Evolutionary conservation across 2,888 invertebrate genomes (phyloP).

Genomic region (Heteropelma amictum): DNA sequence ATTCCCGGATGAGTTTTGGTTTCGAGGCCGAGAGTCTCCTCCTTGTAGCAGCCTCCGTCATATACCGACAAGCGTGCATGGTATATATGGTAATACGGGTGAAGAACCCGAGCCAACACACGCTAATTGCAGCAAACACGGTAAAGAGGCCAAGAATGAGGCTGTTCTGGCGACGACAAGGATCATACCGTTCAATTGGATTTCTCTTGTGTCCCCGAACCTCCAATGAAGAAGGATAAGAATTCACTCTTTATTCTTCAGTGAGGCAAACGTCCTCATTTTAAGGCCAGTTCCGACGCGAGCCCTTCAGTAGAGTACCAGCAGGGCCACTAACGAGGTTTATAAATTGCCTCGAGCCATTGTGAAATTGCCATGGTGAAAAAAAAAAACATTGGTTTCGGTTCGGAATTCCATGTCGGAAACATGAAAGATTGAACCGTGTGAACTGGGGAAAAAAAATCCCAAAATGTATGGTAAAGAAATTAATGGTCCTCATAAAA

Average conservation of each 20-base stretch:
- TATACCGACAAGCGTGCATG: constrained; percentile 3
- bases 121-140: constrained; percentile 52
- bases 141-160: constrained; percentile 46
- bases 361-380: too few species aligned
- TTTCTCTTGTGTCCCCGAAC: constrained; percentile 21
- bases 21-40: constrained; percentile 35
- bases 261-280: neutral
- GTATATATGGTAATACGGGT: neutral
- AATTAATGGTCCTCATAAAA: too few species aligned
- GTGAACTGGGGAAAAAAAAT: too few species aligned
- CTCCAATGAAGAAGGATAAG: neutral
- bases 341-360: too few species aligned
- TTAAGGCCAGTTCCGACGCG: too few species aligned
- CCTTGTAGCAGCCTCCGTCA: neutral
- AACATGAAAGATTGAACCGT: too few species aligned
- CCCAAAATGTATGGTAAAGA: too few species aligned
- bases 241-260: constrained; percentile 11
- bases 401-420: too few species aligned
- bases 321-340: too few species aligned
- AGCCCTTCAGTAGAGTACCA: too few species aligned
- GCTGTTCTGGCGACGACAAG: too few species aligned
- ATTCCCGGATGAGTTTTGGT: constrained; percentile 10
- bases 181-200: constrained; percentile 43
- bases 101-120: constrained; percentile 22
- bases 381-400: too few species aligned